Evolutionary conservation across 53 echinoderm and acorn worm species (phyloP).

Genomic region (Crossaster papposus): DNA sequence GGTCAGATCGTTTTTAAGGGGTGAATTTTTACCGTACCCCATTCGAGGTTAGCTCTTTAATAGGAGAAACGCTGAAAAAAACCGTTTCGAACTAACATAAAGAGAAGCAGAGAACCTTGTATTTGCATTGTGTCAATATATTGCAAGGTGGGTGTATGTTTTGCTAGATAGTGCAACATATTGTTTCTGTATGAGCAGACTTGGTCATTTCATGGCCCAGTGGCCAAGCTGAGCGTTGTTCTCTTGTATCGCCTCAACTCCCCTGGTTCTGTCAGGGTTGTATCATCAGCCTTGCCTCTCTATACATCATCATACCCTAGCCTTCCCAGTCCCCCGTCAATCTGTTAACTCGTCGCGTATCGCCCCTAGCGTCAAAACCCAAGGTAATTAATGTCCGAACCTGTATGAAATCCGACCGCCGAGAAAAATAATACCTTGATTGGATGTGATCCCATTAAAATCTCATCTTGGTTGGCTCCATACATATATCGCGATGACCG

Average conservation of each 20-base stretch:
- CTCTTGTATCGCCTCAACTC: neutral
- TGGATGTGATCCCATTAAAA: conserved; percentile 36
- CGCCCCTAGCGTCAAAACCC: conserved; percentile 3
- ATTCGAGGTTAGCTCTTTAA: too few species aligned
- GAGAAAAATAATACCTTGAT: conserved; percentile 27
- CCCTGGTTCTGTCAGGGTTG: neutral
- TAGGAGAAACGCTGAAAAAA: too few species aligned
- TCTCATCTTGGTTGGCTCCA: conserved; percentile 1
- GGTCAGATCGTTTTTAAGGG: too few species aligned
- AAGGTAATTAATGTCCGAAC: conserved; percentile 55
- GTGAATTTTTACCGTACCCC: too few species aligned
- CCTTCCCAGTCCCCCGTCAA: neutral
- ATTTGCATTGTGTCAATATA: too few species aligned
- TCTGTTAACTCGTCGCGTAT: conserved; percentile 20
- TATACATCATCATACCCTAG: neutral
- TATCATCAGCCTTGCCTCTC: neutral
- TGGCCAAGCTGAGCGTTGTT: neutral
- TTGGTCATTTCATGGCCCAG: conserved; percentile 40
- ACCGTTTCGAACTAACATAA: too few species aligned
- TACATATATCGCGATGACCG: neutral
- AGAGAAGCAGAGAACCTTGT: too few species aligned
- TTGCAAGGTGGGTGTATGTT: conserved; percentile 1
- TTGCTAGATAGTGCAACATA: neutral
- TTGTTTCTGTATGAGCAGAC: conserved; percentile 16
- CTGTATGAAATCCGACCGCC: conserved; percentile 29